Evolutionary conservation across 1,140 invertebrate genomes (phyloP).

Genomic region (Aphelenchoides fujianensis): DNA sequence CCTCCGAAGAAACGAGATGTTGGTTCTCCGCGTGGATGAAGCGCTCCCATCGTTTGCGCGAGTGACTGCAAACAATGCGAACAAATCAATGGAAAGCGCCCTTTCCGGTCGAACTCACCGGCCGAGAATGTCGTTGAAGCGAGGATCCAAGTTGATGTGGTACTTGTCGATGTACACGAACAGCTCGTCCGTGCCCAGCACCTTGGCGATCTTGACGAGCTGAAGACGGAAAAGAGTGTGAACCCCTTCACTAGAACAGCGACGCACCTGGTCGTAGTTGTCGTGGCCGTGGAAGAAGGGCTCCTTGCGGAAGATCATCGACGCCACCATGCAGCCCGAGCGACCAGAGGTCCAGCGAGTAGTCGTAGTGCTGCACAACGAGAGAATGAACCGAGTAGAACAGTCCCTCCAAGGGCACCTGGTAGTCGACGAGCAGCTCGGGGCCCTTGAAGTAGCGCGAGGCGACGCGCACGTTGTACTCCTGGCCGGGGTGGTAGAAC

Average conservation of each 20-base stretch:
- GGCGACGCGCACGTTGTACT: constrained; percentile 97
- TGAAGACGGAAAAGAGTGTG: background rate
- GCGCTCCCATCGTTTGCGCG: constrained; percentile 8
- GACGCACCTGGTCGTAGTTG: constrained; percentile 82
- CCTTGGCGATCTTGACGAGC: constrained; percentile 97
- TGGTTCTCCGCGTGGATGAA: constrained; percentile 74
- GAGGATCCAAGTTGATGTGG: constrained; percentile 95
- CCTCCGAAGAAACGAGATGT: constrained; percentile 94
- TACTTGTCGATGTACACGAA: constrained; percentile 99
- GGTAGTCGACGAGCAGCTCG: constrained; percentile 95
- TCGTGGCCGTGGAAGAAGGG: constrained; percentile 99
- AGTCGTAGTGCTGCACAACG: constrained; percentile 84
- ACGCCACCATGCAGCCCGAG: constrained; percentile 97
- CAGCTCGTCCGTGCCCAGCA: constrained; percentile 96
- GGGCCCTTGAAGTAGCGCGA: constrained; percentile 97
- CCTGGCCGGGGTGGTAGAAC: constrained; percentile 98
- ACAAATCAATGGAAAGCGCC: background rate
- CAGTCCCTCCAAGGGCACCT: constrained; percentile 66
- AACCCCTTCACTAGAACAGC: too few relatives aligned
- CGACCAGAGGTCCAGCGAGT: constrained; percentile 98
- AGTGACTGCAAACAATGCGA: constrained; percentile 1
- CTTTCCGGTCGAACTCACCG: constrained; percentile 66
- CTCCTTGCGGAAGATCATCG: constrained; percentile 99
- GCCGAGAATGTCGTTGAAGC: constrained; percentile 97
- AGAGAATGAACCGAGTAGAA: background rate